Evolutionary conservation across 2,113 vertebrate genomes (phyloP).

Genomic region (Neolamprologus brichardi): DNA sequence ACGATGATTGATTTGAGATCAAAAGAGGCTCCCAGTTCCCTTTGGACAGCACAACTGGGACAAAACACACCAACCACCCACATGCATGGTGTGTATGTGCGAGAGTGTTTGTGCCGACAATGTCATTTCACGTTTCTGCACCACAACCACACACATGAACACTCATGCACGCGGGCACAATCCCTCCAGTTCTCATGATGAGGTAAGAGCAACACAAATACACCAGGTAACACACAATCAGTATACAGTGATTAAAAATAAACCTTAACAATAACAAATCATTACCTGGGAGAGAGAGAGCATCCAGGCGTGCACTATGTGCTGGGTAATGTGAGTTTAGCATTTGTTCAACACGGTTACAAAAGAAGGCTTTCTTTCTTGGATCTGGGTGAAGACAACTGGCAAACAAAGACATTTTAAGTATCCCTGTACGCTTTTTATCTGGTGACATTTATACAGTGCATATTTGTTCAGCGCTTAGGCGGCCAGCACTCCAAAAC

Average conservation of each 20-base stretch:
- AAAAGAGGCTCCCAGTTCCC: slow-evolving; percentile 35
- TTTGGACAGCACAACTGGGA: slow-evolving; percentile 31
- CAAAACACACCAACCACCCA: slow-evolving; percentile 49
- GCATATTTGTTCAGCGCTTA: background rate
- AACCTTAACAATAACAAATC: slow-evolving; percentile 16
- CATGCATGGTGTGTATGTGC: slow-evolving; percentile 28
- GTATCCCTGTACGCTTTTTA: slow-evolving; percentile 1
- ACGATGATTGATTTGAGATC: slow-evolving; percentile 60
- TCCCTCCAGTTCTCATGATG: slow-evolving; percentile 70
- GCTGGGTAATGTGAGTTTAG: background rate
- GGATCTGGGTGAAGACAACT: background rate
- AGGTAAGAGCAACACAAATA: slow-evolving; percentile 70
- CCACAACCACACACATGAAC: background rate
- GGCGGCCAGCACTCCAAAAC: background rate
- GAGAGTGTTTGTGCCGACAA: background rate
- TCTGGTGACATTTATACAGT: slow-evolving; percentile 13
- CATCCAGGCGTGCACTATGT: slow-evolving; percentile 33
- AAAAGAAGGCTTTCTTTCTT: background rate
- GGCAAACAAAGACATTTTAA: background rate
- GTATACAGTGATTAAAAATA: slow-evolving; percentile 36
- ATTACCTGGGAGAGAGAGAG: slow-evolving; percentile 15
- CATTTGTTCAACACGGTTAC: background rate
- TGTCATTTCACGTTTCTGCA: slow-evolving; percentile 8
- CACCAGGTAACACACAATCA: slow-evolving; percentile 50
- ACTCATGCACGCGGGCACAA: background rate